Conservation (phyloP, 37 sponge, comb jelly and placozoan species). For the Chondrosia reniformis region DNA sequence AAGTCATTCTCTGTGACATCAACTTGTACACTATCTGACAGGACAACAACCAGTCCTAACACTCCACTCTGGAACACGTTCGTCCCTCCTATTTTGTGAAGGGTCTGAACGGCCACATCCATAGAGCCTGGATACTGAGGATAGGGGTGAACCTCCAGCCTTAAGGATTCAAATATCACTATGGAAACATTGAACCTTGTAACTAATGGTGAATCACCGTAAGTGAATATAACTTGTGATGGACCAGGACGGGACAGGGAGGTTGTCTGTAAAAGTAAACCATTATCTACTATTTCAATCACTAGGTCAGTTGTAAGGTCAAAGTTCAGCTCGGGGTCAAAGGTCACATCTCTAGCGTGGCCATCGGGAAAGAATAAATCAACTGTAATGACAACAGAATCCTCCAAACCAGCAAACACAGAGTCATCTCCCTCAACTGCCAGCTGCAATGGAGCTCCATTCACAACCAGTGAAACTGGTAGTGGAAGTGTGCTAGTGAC, state of each 20-base stretch:
- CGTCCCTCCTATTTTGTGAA: slow-evolving; percentile 38
- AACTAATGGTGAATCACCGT: background rate
- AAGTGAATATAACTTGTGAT: slow-evolving; percentile 26
- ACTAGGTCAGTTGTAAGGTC: slow-evolving; percentile 14
- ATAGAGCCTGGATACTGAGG: slow-evolving; percentile 54
- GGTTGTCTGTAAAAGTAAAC: background rate
- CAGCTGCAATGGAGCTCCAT: background rate
- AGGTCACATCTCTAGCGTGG: slow-evolving; percentile 18
- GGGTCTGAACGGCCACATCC: background rate
- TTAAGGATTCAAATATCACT: slow-evolving; percentile 21
- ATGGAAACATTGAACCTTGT: slow-evolving; percentile 40
- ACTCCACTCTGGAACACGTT: slow-evolving; percentile 30
- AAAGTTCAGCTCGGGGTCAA: slow-evolving; percentile 27
- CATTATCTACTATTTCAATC: background rate
- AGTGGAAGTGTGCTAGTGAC: slow-evolving; percentile 14
- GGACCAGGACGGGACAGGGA: slow-evolving; percentile 4
- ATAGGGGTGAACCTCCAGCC: slow-evolving; percentile 33
- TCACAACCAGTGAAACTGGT: slow-evolving; percentile 20
- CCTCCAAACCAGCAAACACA: slow-evolving; percentile 20
- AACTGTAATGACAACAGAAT: slow-evolving; percentile 2
- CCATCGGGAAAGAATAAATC: slow-evolving; percentile 26
- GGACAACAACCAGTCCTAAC: slow-evolving; percentile 25
- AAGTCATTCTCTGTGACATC: slow-evolving; percentile 26
- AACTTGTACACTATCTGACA: slow-evolving; percentile 41
- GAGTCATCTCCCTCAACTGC: slow-evolving; percentile 22